These are phyloP conservation scores for Trigoniulus corallinus DNA, from an alignment of 1,140 invertebrate genomes.

Conservation along the genomic window DNA sequence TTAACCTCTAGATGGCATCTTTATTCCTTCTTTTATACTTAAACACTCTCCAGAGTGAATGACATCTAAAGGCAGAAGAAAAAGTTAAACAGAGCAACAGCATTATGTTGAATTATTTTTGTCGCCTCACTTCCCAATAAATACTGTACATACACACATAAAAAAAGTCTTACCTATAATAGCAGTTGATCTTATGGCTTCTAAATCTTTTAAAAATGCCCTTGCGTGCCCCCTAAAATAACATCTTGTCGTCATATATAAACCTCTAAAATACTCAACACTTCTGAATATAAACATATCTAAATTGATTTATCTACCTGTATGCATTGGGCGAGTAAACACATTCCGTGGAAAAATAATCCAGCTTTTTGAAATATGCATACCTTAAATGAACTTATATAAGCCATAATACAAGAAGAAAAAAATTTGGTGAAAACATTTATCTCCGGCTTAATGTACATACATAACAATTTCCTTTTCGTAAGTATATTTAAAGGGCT, in stretches of 20 bases:
- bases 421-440: too few relatives aligned
- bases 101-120: too few relatives aligned
- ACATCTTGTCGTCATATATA: too few relatives aligned
- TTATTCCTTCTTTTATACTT: constrained; percentile 57
- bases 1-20: constrained; percentile 54
- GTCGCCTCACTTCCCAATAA: too few relatives aligned
- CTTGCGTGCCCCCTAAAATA: constrained; percentile 75
- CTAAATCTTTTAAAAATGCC: constrained; percentile 86
- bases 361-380: constrained; percentile 89
- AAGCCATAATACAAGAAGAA: neutral
- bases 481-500: constrained; percentile 96
- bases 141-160: too few relatives aligned
- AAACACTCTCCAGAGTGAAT: constrained; percentile 91
- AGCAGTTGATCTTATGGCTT: constrained; percentile 76
- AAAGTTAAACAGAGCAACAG: neutral
- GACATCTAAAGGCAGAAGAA: constrained; percentile 45
- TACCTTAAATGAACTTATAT: constrained; percentile 27
- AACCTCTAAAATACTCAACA: too few relatives aligned
- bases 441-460: too few relatives aligned
- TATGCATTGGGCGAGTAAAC: constrained; percentile 98
- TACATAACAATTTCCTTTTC: constrained; percentile 99
- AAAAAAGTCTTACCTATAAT: constrained; percentile 50
- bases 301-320: constrained; percentile 23
- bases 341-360: constrained; percentile 99
- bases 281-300: neutral